Base-by-base conservation (phyloP, 2,113 vertebrate species). In the Planiliza haematocheilus region DNA sequence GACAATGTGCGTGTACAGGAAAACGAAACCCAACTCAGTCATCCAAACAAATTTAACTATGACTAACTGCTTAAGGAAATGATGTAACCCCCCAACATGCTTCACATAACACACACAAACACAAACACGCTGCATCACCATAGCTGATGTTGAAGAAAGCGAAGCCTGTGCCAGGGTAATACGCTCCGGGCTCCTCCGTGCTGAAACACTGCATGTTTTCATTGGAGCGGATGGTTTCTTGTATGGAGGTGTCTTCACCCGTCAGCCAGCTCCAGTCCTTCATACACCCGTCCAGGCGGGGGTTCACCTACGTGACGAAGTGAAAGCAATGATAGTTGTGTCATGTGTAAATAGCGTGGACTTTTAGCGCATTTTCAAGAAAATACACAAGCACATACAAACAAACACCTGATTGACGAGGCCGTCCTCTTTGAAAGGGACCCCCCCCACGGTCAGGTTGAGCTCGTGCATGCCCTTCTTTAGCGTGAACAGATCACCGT, bases 171-270 rank as follows among this genome's bases (percentile, higher is more conserved):
- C 97, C 97, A 0, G 96, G 95, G 81, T 92, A 99, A 89, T 95
- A 99, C 3, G 96, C 95, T 0, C 97, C 96, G 8, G 88, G 94
- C 73, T 94, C 93, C 7, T 94, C 93, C 0, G 84, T 36, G 7
- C 95, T 90, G 90, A 96, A 97, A 77, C 97, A 99, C 84, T 98
- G 98, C 96, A 99, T 97, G 81, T 93, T 97, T 0, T 95, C 89
- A 7, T 96, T 97, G 20, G 91, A 90, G 30, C 77, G 94, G 34
- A 98, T 92, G 0, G 95, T 96, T 45, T 97, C 96, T 60, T 97
- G 95, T 80, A 98, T 96, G 45, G 94, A 94, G 1, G 91, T 92
- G 70, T 99, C 97, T 67, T 97, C 97, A 0, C 95, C 96, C 0
- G 95, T 96, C 70, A 98, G 87, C 97, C 97, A 97, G 85, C 92